Evolutionary conservation across 2,888 invertebrate species (phyloP), one percentile per base, ranked within the genome.

Genomic region (Apamea epomidion): DNA sequence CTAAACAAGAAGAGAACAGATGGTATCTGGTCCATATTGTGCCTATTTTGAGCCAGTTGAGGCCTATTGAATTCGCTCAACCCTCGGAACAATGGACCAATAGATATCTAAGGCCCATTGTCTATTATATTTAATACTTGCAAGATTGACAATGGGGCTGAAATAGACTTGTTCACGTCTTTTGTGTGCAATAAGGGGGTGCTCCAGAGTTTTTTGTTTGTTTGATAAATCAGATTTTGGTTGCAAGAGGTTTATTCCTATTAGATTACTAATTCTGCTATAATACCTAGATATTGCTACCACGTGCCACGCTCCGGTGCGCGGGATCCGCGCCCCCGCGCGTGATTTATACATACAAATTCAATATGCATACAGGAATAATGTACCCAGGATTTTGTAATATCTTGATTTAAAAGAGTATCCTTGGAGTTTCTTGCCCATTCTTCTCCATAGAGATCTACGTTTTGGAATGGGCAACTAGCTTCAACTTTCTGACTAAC

Each of bases 1-100:
- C 42, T 69, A 25, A 87, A 85, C 89, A 87, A 51, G 73, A 70
- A 74, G 54, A 51, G 76, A 72, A 68, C 73, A 76, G 88, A 89
- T 88, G 75, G 37, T 89, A 89, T 89, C 90, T 65, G 37, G 45
- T 62, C n/a, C 72, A 81, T 80, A 86, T 76, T 82, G 88, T 86
- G 71, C 71, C 82, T 88, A 90, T 89, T 90, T 82, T 76, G 81
- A 75, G 78, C 60, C 72, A 74, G 81, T 87, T 76, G 76, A 78
- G 18, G 81, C 67, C 80, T 80, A 81, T 87, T 85, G 76, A 88
- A 86, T 78, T 78, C 67, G 64, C 71, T 37, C 84, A 76, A 83
- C 80, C 90, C 82, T 82, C 67, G 25, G 67, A 79, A 89, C 90
- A 89, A 90, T 82, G 37, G 80, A 54, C 77, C 84, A 80, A 80